These are phyloP conservation scores for Linnaemya vulpina DNA, from an alignment of 2,888 invertebrate genomes.

Conservation along the genomic window DNA sequence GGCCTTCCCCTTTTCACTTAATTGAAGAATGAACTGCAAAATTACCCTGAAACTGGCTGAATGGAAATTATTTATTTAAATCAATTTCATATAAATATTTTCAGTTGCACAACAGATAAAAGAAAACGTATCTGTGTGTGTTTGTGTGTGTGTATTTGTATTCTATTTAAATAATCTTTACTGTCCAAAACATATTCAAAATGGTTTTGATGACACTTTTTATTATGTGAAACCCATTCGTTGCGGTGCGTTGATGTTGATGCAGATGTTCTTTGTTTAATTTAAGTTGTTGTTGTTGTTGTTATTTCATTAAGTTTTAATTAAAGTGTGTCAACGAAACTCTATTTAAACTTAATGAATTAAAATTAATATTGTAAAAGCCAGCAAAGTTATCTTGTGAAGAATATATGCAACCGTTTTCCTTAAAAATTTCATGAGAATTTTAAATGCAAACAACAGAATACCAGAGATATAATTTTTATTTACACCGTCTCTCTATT, in stretches of 20 bases:
- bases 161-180: background rate
- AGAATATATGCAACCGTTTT: conserved; percentile 12
- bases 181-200: background rate
- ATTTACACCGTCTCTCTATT: background rate
- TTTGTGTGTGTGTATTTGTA: too few species aligned
- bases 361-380: background rate
- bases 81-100: too few species aligned
- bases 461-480: background rate
- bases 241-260: conserved; percentile 34
- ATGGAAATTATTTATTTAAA: too few species aligned
- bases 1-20: too few species aligned
- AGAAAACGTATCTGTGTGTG: background rate
- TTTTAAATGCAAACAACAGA: conserved; percentile 7
- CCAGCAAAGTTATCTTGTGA: conserved; percentile 24
- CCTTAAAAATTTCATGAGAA: background rate
- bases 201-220: background rate
- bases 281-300: conserved; percentile 29
- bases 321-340: conserved; percentile 18
- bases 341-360: conserved; percentile 5
- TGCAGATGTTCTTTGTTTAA: conserved; percentile 26
- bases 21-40: too few species aligned
- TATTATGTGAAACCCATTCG: background rate
- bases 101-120: background rate
- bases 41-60: too few species aligned
- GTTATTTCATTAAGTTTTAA: conserved; percentile 46